Base-by-base conservation (phyloP, 2,888 invertebrate genomes). In the Scaeva pyrastri region DNA sequence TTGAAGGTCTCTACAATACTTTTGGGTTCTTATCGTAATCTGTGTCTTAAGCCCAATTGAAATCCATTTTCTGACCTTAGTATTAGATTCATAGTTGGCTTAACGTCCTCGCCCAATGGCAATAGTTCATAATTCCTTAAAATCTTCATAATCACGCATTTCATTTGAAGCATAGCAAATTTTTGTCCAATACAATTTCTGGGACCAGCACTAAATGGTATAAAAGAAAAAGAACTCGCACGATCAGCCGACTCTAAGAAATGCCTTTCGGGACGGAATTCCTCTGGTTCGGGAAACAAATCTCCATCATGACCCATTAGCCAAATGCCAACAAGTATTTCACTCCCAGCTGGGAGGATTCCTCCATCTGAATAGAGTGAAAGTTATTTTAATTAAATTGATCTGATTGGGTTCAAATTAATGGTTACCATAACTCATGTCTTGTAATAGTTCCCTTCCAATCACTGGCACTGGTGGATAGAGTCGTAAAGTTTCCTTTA, bases 391-490 rank as follows among this genome's bases (percentile, higher is more conserved):
- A 50, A 0, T n/a, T 60, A 14, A 62, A 73, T 19, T 62, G 0
- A 94, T 23, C 94, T 94, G n/a, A 43, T 16, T 16, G 19, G 4
- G 8, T 4, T 10, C 2, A 19, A 14, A 36, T 10, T 21, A 2
- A 3, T 11, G 90, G 93, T 90, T 91, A 95, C 95, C 94, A 88
- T 95, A 90, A 58, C 90, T 91, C 8, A 94, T 91, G 73, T 94
- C 93, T 88, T 94, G 93, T 0, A 90, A 91, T 23, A 95, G 74
- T 10, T 88, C 89, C 55, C 95, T 93, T 8, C 94, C 93, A 39
- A 96, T 93, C 7, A 95, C 91, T 19, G 94, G 94, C 3, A 95
- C 95, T 39, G 95, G 94, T 0, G 96, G 95, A 88, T 93, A 94
- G 16, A 95, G 89, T 60, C 95, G 91, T 77, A 95, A 89, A 0